A percentile compares a stretch with the other conserved stretches of the same genome.
Evolutionary conservation across 2,888 invertebrate species (phyloP).

Genomic region (Trichopria drosophilae): DNA sequence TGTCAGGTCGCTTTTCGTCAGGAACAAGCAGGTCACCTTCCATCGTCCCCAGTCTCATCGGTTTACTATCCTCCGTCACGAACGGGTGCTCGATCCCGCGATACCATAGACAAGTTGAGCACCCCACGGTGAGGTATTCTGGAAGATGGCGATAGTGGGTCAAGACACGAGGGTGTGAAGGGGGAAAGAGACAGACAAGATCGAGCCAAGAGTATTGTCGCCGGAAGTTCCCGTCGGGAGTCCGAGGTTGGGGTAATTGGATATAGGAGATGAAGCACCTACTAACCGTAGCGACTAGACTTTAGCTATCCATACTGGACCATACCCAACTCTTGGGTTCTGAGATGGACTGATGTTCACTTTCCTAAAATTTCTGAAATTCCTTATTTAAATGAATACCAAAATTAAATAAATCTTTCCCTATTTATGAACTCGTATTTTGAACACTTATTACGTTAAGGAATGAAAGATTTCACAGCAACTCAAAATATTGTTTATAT

Average conservation of each 20-base stretch:
- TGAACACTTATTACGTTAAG: too few relatives aligned
- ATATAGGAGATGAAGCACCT: constrained; percentile 48
- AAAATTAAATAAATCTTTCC: too few relatives aligned
- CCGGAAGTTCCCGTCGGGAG: constrained; percentile 45
- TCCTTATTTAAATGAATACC: too few relatives aligned
- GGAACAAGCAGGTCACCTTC: constrained; percentile 20
- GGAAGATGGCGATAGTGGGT: constrained; percentile 45
- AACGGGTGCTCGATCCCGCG: constrained; percentile 30
- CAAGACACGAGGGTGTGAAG: constrained; percentile 36
- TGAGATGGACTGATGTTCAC: too few relatives aligned
- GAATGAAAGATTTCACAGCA: too few relatives aligned
- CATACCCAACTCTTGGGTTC: constrained; percentile 16
- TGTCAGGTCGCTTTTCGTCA: constrained; percentile 24
- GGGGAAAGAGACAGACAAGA: constrained; percentile 26
- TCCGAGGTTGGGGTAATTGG: constrained; percentile 53
- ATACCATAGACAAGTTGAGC: constrained; percentile 37
- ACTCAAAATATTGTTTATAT: too few relatives aligned
- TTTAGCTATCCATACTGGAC: constrained; percentile 18
- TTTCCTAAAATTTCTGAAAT: too few relatives aligned
- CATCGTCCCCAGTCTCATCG: constrained; percentile 13
- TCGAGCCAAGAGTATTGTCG: constrained; percentile 45
- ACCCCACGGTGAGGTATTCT: constrained; percentile 46
- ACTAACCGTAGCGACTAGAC: constrained; percentile 29
- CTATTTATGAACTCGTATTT: too few relatives aligned
- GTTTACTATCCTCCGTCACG: constrained; percentile 43